Conservation (phyloP, 2,888 invertebrate species). For the Hyposoter dolosus region DNA sequence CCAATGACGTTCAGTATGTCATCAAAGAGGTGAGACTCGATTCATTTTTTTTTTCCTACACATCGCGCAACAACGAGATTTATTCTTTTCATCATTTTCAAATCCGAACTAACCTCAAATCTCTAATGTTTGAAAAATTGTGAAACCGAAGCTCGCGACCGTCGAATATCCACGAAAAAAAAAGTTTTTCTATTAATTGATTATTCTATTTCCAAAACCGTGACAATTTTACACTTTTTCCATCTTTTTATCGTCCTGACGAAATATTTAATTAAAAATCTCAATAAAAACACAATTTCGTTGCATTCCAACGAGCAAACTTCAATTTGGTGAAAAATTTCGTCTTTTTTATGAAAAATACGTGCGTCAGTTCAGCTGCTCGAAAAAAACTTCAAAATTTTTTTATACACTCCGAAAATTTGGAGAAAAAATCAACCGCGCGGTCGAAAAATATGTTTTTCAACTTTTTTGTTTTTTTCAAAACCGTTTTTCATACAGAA, state of each 20-base stretch:
- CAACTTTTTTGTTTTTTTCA: background rate
- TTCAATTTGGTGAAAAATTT: too few relatives aligned
- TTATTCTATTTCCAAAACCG: too few relatives aligned
- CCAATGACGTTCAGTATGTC: slow-evolving; percentile 92
- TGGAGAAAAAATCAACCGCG: background rate
- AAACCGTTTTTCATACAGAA: too few relatives aligned
- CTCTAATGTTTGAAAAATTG: background rate
- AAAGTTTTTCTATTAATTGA: too few relatives aligned
- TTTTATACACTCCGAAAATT: background rate
- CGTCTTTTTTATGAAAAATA: background rate
- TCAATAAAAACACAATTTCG: too few relatives aligned
- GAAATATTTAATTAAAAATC: too few relatives aligned
- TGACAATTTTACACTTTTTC: too few relatives aligned
- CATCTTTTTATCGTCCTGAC: too few relatives aligned
- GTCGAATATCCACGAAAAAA: too few relatives aligned
- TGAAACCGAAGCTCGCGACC: too few relatives aligned
- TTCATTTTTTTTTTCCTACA: background rate
- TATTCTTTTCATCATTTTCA: background rate
- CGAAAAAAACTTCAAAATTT: background rate
- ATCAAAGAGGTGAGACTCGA: slow-evolving; percentile 87
- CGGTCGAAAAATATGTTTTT: background rate
- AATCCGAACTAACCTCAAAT: background rate
- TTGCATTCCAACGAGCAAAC: too few relatives aligned
- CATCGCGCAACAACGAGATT: background rate
- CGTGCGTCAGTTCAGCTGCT: background rate